Conservation (phyloP, 2,797 vertebrate species). For the Ara ararauna region DNA sequence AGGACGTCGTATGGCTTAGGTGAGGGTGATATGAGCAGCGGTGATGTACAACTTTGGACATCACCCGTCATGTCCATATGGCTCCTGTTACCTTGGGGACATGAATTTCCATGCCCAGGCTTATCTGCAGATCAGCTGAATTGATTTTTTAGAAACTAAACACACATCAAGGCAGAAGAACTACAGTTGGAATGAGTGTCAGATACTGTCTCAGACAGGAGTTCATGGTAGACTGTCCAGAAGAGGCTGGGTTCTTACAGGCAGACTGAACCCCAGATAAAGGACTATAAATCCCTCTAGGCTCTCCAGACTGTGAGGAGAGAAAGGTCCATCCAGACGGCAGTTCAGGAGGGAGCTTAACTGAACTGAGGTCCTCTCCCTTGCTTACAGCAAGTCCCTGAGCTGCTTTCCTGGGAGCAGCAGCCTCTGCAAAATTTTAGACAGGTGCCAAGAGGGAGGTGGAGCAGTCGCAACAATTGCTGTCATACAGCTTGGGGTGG, state of each 20-base stretch:
- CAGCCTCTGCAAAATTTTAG: accelerated
- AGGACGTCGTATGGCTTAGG: not conserved
- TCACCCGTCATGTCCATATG: accelerated
- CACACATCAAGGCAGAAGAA: not conserved
- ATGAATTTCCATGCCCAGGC: not conserved
- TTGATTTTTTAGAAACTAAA: not conserved
- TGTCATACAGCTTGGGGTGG: not conserved
- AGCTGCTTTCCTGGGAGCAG: not conserved
- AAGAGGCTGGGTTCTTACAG: not conserved
- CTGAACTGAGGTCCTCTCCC: not conserved
- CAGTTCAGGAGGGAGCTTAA: accelerated
- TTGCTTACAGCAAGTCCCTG: not conserved
- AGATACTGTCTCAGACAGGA: accelerated
- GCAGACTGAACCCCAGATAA: not conserved
- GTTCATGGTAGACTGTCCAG: not conserved
- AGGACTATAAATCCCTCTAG: not conserved
- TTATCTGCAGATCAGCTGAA: not conserved
- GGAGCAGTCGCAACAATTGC: not conserved
- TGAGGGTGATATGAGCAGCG: not conserved
- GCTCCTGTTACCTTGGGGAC: not conserved
- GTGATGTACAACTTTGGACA: accelerated
- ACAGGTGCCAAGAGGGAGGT: not conserved
- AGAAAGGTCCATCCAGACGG: not conserved
- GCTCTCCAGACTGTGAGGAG: not conserved
- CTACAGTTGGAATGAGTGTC: not conserved